phyloP scores from a whole-genome alignment of 1,140 invertebrate species.

The Pseudomyrmex concolor region DNA sequence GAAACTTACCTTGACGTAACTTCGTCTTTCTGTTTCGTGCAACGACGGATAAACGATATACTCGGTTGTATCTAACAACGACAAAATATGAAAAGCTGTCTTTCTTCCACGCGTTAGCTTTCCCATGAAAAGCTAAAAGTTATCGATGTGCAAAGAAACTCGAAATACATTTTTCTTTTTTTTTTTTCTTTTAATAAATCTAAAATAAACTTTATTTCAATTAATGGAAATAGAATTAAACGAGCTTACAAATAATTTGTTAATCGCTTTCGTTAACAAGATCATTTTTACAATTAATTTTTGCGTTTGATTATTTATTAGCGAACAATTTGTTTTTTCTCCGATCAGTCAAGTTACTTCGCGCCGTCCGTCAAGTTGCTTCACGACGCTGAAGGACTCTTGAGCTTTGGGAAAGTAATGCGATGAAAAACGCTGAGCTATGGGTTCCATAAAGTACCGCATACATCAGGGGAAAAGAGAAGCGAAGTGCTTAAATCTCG shows the following conservation, averaged over 20 bases:
- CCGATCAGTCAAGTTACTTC: constrained; percentile 45
- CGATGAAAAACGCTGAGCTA: constrained; percentile 69
- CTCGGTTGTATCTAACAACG: constrained; percentile 3
- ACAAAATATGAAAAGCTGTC: constrained; percentile 28
- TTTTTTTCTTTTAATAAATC: neutral
- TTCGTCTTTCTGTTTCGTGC: constrained; percentile 61
- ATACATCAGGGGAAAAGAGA: constrained; percentile 55
- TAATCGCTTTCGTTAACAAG: no score
- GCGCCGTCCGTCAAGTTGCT: constrained; percentile 21
- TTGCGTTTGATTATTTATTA: neutral
- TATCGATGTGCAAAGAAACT: neutral
- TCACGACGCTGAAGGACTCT: constrained; percentile 54
- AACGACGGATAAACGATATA: constrained; percentile 39
- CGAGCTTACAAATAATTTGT: neutral
- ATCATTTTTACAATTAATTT: no score
- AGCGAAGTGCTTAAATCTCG: constrained; percentile 64
- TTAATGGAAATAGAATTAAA: neutral
- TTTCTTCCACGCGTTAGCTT: neutral
- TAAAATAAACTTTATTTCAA: neutral
- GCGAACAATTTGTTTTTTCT: neutral
- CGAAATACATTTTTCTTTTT: neutral
- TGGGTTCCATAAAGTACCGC: constrained; percentile 58
- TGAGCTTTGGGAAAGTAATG: constrained; percentile 64
- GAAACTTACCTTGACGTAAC: constrained; percentile 69
- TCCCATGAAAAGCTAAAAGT: neutral